Evolutionary conservation across 2,888 invertebrate genomes (phyloP).

Genomic region (Dynastes tityus): DNA sequence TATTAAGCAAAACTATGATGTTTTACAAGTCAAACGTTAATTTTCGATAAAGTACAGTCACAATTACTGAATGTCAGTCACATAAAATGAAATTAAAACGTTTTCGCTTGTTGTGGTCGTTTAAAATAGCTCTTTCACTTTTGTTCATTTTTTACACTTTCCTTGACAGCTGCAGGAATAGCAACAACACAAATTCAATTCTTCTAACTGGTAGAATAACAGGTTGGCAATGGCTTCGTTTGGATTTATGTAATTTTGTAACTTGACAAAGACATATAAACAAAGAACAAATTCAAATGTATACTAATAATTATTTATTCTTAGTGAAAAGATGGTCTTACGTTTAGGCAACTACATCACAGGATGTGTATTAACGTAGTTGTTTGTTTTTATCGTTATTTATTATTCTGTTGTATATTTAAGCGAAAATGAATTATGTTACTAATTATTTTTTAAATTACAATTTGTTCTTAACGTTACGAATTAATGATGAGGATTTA

Average conservation of each 20-base stretch:
- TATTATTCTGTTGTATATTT: no score
- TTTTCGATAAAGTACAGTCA: conserved; percentile 2
- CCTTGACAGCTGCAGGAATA: conserved; percentile 37
- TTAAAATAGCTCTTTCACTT: conserved; percentile 49
- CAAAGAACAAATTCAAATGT: no score
- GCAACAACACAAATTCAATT: conserved; percentile 30
- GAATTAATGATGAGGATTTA: no score
- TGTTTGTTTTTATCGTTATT: no score
- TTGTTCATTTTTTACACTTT: conserved; percentile 39
- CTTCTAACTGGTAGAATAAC: background rate
- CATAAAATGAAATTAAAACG: conserved; percentile 39
- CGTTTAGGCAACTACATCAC: background rate
- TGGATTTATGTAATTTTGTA: conserved; percentile 5
- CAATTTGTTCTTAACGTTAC: no score
- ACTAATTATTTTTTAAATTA: no score
- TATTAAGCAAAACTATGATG: conserved; percentile 5
- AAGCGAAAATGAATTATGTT: no score
- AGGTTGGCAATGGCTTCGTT: conserved; percentile 29
- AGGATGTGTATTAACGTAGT: background rate
- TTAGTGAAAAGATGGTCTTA: background rate
- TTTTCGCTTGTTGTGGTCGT: conserved; percentile 41
- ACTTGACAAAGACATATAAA: background rate
- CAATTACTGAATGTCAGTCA: conserved; percentile 39
- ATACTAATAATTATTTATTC: background rate
- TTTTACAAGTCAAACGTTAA: conserved; percentile 10